Evolutionary conservation across 2,888 invertebrate species (phyloP).

Genomic region (Dasypolia templi): DNA sequence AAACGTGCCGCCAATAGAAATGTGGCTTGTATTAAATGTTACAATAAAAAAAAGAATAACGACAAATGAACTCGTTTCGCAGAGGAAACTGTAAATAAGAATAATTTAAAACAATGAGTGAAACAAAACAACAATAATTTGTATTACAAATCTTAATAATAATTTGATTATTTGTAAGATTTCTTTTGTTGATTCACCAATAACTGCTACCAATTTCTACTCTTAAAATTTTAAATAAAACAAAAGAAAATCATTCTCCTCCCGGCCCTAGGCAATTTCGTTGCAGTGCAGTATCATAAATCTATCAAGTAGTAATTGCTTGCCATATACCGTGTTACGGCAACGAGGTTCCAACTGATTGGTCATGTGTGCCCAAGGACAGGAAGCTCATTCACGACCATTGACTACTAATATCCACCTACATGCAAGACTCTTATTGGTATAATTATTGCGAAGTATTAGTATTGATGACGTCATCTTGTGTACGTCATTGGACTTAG

Average conservation of each 20-base stretch:
- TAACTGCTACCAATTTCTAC: too few relatives aligned
- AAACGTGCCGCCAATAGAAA: too few relatives aligned
- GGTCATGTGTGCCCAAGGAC: slow-evolving; percentile 68
- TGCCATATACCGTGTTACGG: slow-evolving; percentile 47
- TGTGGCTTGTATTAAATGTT: too few relatives aligned
- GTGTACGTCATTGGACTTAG: slow-evolving; percentile 39
- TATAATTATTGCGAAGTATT: slow-evolving; percentile 62
- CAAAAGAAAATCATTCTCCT: not conserved
- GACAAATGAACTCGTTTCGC: too few relatives aligned
- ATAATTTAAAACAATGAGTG: not conserved
- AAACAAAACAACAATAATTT: not conserved
- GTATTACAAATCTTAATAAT: not conserved
- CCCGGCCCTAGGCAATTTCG: slow-evolving; percentile 21
- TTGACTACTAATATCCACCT: slow-evolving; percentile 65
- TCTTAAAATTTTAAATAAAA: not conserved
- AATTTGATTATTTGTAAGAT: too few relatives aligned
- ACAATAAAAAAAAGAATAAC: too few relatives aligned
- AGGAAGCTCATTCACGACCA: slow-evolving; percentile 64
- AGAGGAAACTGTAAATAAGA: too few relatives aligned
- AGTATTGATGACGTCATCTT: slow-evolving; percentile 43
- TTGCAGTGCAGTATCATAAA: slow-evolving; percentile 59
- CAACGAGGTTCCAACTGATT: slow-evolving; percentile 67
- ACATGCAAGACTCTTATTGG: slow-evolving; percentile 49
- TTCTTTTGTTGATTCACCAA: too few relatives aligned
- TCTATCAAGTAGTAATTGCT: slow-evolving; percentile 60